Evolutionary conservation across 2,113 vertebrate species (phyloP).

Genomic region (Alectura lathami): DNA sequence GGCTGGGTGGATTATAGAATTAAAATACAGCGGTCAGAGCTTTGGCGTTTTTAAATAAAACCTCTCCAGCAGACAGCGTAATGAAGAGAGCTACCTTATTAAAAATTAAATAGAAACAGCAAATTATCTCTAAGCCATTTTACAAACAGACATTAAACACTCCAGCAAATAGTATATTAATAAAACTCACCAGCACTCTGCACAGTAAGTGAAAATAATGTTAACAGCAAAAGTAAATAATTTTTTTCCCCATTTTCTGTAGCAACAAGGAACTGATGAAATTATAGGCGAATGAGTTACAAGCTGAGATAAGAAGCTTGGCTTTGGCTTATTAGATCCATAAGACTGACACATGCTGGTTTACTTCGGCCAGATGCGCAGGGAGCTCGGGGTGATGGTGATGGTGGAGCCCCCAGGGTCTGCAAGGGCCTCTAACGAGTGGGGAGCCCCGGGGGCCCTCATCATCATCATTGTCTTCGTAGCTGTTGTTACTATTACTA

Average conservation of each 20-base stretch:
- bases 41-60: not conserved
- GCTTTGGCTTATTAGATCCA: not conserved
- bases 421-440: not conserved
- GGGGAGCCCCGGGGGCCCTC: too few species aligned
- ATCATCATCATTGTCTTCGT: too few species aligned
- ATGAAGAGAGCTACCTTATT: conserved; percentile 44
- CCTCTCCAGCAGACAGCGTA: not conserved
- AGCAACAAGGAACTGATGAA: not conserved
- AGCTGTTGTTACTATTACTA: too few species aligned
- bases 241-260: not conserved
- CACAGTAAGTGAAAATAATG: not conserved
- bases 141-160: not conserved
- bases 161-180: not conserved
- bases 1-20: not conserved
- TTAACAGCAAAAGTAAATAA: not conserved
- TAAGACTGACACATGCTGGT: not conserved
- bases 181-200: not conserved
- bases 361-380: not conserved
- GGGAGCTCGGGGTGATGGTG: rapidly evolving
- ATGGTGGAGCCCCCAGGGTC: too few species aligned
- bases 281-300: not conserved
- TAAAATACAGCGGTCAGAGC: not conserved
- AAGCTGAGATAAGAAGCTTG: rapidly evolving
- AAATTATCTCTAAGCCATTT: not conserved
- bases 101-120: conserved; percentile 62